Conservation (phyloP, 2,113 vertebrate species). For the Cepphus grylle region DNA sequence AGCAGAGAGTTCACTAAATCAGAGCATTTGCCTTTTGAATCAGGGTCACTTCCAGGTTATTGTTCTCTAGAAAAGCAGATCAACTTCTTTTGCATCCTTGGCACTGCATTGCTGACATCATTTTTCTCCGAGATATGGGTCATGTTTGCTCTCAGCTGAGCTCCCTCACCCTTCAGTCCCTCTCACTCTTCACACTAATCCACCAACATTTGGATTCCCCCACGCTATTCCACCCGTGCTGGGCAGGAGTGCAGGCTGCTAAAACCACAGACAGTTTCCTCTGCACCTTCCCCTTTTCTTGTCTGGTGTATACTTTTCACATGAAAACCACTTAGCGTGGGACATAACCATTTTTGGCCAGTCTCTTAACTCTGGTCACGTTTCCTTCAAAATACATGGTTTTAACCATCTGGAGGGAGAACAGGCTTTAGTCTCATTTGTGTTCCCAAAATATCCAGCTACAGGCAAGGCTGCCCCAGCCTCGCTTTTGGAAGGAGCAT, state of each 20-base stretch:
- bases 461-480: neutral
- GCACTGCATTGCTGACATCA: neutral
- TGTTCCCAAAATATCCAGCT: neutral
- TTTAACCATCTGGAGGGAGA: neutral
- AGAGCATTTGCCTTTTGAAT: neutral
- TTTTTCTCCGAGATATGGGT: fast-evolving
- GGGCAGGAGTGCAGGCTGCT: neutral
- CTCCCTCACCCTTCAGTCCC: neutral
- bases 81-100: neutral
- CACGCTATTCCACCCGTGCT: fast-evolving
- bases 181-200: neutral
- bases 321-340: neutral
- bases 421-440: neutral
- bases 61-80: neutral
- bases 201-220: neutral
- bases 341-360: neutral
- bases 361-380: neutral
- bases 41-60: neutral
- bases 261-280: neutral
- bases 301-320: neutral
- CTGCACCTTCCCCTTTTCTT: neutral
- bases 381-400: neutral
- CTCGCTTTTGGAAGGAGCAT: neutral
- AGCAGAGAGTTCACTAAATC: neutral
- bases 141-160: neutral